Evolutionary conservation across 2,888 invertebrate genomes (phyloP).

Genomic region (Heliconius charithonia): DNA sequence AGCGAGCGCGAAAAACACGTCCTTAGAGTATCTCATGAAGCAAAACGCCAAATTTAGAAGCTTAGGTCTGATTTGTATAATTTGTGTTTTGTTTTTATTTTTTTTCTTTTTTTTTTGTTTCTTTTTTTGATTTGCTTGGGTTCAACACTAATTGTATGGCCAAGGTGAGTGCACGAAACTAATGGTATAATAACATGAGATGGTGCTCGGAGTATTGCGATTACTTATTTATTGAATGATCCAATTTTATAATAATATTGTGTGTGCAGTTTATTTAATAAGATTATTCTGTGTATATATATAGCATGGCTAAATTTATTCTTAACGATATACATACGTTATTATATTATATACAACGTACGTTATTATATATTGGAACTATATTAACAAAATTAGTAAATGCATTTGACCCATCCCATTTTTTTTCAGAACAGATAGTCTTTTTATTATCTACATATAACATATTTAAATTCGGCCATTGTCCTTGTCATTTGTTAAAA

Average conservation of each 20-base stretch:
- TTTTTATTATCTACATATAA: too few relatives aligned
- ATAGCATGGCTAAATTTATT: slow-evolving; percentile 7
- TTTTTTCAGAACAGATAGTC: not conserved
- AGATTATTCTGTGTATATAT: not conserved
- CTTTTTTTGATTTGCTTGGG: slow-evolving; percentile 51
- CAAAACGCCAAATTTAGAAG: slow-evolving; percentile 81
- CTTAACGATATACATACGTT: not conserved
- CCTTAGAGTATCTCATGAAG: slow-evolving; percentile 78
- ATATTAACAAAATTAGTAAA: not conserved
- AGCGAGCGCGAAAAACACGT: slow-evolving; percentile 79
- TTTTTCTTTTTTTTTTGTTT: slow-evolving; percentile 47
- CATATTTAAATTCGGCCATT: too few relatives aligned
- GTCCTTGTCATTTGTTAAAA: not conserved
- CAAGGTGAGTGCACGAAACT: slow-evolving; percentile 54
- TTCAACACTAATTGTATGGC: slow-evolving; percentile 50
- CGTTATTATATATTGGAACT: slow-evolving; percentile 3
- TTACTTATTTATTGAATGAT: not conserved
- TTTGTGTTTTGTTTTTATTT: slow-evolving; percentile 52
- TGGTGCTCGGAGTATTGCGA: slow-evolving; percentile 2
- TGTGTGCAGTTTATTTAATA: not conserved
- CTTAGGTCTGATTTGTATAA: slow-evolving; percentile 77
- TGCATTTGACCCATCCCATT: too few relatives aligned
- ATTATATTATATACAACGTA: too few relatives aligned
- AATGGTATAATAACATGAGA: slow-evolving; percentile 12
- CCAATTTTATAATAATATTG: not conserved